Evolutionary conservation across 2,113 vertebrate species (phyloP).

Genomic region (Brevimyrus niger): DNA sequence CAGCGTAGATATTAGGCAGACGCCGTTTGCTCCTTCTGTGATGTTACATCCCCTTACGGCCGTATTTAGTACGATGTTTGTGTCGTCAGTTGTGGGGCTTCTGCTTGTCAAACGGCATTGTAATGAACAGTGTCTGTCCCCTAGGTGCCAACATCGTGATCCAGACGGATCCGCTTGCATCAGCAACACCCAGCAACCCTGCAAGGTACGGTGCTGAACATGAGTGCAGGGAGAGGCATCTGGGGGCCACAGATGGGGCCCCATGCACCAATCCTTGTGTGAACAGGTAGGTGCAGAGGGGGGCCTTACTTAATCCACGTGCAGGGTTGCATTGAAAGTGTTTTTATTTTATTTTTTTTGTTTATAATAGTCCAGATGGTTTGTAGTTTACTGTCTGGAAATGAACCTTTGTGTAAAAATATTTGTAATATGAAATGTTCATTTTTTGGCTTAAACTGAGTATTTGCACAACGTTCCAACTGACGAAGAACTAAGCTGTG

Average conservation of each 20-base stretch:
- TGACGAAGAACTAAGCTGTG: neutral
- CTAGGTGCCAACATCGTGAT: conserved; percentile 91
- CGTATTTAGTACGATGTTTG: neutral
- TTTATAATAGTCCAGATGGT: neutral
- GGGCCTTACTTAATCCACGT: neutral
- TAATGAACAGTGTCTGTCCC: conserved; percentile 29
- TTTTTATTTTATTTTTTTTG: neutral
- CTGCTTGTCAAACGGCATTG: neutral
- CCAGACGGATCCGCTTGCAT: conserved; percentile 77
- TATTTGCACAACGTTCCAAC: neutral
- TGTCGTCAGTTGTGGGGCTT: neutral
- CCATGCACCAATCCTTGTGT: conserved; percentile 83
- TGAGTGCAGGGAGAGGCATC: conserved; percentile 77
- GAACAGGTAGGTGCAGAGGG: conserved; percentile 75
- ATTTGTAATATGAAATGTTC: neutral
- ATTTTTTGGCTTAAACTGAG: neutral
- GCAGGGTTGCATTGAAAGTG: neutral
- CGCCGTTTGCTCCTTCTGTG: neutral
- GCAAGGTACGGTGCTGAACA: conserved; percentile 79
- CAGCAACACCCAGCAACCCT: conserved; percentile 63
- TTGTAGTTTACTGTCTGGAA: neutral
- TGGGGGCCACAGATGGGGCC: conserved; percentile 68
- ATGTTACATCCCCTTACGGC: neutral
- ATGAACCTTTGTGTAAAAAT: neutral
- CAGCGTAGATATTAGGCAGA: neutral